phyloP scores from a whole-genome alignment of 2,113 vertebrate genomes.

The Kryptolebias marmoratus region DNA sequence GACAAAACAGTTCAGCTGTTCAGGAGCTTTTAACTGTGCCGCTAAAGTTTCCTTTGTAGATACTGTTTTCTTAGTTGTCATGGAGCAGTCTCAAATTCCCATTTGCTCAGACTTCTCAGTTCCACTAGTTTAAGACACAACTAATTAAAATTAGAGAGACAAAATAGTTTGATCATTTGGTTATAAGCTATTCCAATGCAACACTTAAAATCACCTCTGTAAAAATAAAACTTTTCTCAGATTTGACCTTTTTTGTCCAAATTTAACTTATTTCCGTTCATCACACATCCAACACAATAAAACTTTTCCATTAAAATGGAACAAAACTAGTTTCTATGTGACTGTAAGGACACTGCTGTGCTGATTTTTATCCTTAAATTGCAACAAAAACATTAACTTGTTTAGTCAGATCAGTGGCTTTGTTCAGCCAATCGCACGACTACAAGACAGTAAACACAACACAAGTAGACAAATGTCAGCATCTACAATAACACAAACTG shows the following conservation, averaged over 20 bases:
- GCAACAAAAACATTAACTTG: conserved; percentile 1
- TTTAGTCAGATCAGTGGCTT: background rate
- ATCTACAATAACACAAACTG: conserved; percentile 1
- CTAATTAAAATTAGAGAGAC: background rate
- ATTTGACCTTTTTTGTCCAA: conserved; percentile 4
- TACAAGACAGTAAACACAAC: background rate
- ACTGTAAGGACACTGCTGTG: background rate
- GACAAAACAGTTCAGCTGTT: conserved; percentile 16
- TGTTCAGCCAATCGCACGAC: background rate
- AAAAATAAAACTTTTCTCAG: conserved; percentile 4
- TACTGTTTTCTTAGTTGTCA: background rate
- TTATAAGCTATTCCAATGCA: background rate
- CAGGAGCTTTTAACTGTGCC: background rate
- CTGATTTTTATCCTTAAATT: background rate
- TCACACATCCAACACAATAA: background rate
- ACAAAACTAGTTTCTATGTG: conserved; percentile 18
- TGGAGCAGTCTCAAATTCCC: too few relatives aligned
- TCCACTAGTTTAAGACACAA: background rate
- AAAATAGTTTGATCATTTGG: background rate
- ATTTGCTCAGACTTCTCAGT: background rate
- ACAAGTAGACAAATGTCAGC: background rate
- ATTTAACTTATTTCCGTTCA: background rate
- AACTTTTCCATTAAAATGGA: background rate
- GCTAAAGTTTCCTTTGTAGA: background rate
- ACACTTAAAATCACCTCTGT: background rate